A percentile compares a stretch with the other conserved stretches of the same genome.
These are phyloP conservation scores for Distichodus sexfasciatus DNA, from an alignment of 2,797 vertebrate species.

Conservation along the genomic window DNA sequence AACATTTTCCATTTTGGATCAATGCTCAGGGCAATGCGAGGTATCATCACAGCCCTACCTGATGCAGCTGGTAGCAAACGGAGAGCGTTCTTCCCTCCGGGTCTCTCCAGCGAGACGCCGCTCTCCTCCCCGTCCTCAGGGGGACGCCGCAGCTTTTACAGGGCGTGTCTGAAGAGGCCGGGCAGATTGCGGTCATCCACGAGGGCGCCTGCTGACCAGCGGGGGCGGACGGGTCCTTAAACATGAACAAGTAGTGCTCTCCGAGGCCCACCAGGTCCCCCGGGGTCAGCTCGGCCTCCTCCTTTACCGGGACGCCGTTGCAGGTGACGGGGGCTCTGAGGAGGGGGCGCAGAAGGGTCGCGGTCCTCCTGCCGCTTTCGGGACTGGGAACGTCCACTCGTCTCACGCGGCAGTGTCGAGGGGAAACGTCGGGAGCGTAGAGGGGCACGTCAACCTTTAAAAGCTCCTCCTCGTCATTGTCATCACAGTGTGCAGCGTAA, in stretches of 20 bases:
- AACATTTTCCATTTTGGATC: too few species aligned
- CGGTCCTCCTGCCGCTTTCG: constrained; percentile 55
- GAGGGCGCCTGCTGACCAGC: constrained; percentile 52
- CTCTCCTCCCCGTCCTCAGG: constrained; percentile 38
- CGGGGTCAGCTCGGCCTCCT: constrained; percentile 65
- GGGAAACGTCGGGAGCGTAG: constrained; percentile 73
- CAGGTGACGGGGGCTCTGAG: constrained; percentile 68
- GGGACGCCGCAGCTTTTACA: constrained; percentile 62
- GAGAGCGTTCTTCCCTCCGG: constrained; percentile 58
- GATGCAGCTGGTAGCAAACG: constrained; percentile 64
- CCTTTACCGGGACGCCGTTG: constrained; percentile 67
- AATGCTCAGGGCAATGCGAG: too few species aligned
- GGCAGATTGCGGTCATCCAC: constrained; percentile 69
- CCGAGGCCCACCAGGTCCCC: constrained; percentile 78
- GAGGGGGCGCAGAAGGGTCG: constrained; percentile 69
- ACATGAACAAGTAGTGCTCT: constrained; percentile 78
- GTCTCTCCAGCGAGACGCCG: constrained; percentile 60
- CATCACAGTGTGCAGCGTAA: constrained; percentile 68
- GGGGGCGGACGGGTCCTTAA: constrained; percentile 73
- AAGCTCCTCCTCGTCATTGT: constrained; percentile 69
- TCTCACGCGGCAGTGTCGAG: constrained; percentile 74
- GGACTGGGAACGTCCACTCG: constrained; percentile 58
- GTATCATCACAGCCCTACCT: too few species aligned
- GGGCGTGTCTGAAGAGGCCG: constrained; percentile 34
- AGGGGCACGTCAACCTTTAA: constrained; percentile 76